Base-by-base conservation (phyloP, 2,113 vertebrate genomes). In the Equus quagga region DNA sequence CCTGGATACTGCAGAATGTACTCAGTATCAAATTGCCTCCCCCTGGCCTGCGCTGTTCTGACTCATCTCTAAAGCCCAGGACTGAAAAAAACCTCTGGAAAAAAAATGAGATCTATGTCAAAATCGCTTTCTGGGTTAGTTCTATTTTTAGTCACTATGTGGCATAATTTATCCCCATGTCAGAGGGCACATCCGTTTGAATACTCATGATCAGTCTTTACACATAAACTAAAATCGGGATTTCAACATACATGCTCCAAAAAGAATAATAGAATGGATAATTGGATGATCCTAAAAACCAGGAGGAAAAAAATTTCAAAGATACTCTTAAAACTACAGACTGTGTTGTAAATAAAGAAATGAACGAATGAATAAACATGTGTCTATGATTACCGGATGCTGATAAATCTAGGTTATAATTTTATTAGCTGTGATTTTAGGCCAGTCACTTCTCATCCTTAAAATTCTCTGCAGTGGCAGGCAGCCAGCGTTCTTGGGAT, bases 21-120 rank as follows among this genome's bases (percentile, higher is more conserved):
- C 49, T 76, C 21, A 49, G 2, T 26, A 62, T 58, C 58, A 96
- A 83, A 54, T 83, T 54, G 8, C 23, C n/a, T 60, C 33, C 4
- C 17, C 21, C 19, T 86, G 24, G 13, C 13, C 21, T 23, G 12
- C 33, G 13, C n/a, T 94, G 6, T 69, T 94, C 56, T 94, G 69
- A 89, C 19, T 95, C 46, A 83, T 78, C 19, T 19, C 31, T 14
- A 97, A 70, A 92, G 28, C 33, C 70, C n/a, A 82, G 36, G 46
- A 83, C 51, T 92, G 36, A 85, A 72, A 64, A 49, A 31, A 67
- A 93, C 2, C 54, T 60, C 51, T 60, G 19, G 21, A 21, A 56
- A 79, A 79, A 93, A 89, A 97, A 89, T 69, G 23, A 97, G n/a
- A 49, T 78, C 36, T 58, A 67, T 58, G 76, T 89, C 36, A 92